These are phyloP conservation scores for Reticulitermes lucifugus DNA, from an alignment of 2,888 invertebrate species.

Conservation along the genomic window DNA sequence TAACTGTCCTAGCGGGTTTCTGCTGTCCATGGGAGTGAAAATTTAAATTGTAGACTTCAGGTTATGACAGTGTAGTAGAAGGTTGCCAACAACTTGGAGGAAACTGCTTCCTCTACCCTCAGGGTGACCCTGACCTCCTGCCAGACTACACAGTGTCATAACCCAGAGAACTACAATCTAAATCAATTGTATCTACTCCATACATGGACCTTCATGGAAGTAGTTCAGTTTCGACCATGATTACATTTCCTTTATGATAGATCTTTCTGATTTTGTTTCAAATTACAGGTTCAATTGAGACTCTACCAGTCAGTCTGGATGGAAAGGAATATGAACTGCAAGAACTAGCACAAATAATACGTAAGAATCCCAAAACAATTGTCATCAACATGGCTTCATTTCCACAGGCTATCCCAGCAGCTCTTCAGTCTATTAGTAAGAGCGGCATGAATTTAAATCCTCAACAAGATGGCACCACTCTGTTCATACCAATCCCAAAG, in stretches of 20 bases:
- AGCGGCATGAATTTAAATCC: constrained; percentile 94
- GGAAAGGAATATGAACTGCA: constrained; percentile 85
- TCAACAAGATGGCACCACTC: constrained; percentile 92
- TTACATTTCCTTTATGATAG: background rate
- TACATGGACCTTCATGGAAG: background rate
- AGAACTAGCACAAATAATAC: constrained; percentile 87
- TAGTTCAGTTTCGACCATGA: background rate
- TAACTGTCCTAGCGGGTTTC: too few relatives aligned
- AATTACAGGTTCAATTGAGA: constrained; percentile 78
- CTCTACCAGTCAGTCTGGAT: constrained; percentile 78
- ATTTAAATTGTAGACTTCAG: too few relatives aligned
- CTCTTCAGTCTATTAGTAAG: constrained; percentile 78
- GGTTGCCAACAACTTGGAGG: too few relatives aligned
- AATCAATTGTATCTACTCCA: background rate
- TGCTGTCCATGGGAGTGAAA: too few relatives aligned
- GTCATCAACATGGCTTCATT: constrained; percentile 86
- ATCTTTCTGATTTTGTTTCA: background rate
- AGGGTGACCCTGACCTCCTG: too few relatives aligned
- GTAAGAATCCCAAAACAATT: constrained; percentile 88
- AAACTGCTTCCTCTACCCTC: too few relatives aligned
- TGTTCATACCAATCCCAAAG: constrained; percentile 92
- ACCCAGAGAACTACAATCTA: too few relatives aligned
- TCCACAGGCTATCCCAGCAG: constrained; percentile 87
- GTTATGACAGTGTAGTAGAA: too few relatives aligned
- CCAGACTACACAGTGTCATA: too few relatives aligned